Percentiles rank a stretch among this genome's conserved stretches.
Evolutionary conservation across 2,113 vertebrate species (phyloP).

Genomic region (Archilochus colubris): DNA sequence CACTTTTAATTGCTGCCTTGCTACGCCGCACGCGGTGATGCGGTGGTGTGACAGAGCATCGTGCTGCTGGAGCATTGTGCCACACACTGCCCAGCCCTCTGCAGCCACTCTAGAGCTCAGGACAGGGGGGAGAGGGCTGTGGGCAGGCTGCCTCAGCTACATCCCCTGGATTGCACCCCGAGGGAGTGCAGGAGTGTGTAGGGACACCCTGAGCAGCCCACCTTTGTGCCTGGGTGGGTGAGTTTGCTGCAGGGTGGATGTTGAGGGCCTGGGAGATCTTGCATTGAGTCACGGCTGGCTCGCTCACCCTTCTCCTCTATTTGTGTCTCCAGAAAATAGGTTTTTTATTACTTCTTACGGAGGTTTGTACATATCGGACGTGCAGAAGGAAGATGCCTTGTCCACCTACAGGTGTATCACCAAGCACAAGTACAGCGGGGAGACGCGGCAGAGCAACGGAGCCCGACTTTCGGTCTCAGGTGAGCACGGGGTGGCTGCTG

Average conservation of each 20-base stretch:
- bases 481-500: slow-evolving; percentile 5
- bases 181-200: too few relatives aligned
- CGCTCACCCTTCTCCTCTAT: slow-evolving; percentile 28
- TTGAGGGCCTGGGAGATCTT: background rate
- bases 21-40: background rate
- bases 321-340: slow-evolving; percentile 89
- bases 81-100: background rate
- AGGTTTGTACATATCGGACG: slow-evolving; percentile 98
- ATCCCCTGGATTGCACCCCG: background rate
- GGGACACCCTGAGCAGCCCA: background rate
- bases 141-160: too few relatives aligned
- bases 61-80: background rate
- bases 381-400: slow-evolving; percentile 98
- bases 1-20: slow-evolving; percentile 53
- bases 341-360: slow-evolving; percentile 95
- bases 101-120: too few relatives aligned
- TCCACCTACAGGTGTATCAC: slow-evolving; percentile 99
- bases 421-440: slow-evolving; percentile 98
- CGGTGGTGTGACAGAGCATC: background rate
- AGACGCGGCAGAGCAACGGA: slow-evolving; percentile 97
- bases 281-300: background rate
- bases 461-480: slow-evolving; percentile 97
- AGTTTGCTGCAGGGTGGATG: too few relatives aligned
- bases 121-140: background rate
- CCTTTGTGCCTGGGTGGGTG: too few relatives aligned